phyloP scores from a whole-genome alignment of 2,797 vertebrate species.

The Triplophysa bombifrons region DNA sequence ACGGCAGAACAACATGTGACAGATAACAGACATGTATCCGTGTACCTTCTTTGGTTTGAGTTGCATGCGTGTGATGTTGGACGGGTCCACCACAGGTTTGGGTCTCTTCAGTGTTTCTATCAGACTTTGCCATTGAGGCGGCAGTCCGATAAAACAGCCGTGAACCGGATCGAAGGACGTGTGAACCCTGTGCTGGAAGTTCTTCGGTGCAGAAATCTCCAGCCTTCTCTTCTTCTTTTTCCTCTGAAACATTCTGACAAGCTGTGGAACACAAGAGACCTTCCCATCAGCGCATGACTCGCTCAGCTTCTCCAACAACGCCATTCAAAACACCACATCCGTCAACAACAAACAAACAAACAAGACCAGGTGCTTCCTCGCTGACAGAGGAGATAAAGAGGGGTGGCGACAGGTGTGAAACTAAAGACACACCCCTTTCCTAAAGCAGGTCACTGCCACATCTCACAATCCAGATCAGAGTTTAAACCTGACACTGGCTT shows the following conservation, averaged over 20 bases:
- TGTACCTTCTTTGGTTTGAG: slow-evolving; percentile 86
- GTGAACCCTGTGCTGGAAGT: slow-evolving; percentile 92
- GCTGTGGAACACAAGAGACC: slow-evolving; percentile 58
- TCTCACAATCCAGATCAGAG: background rate
- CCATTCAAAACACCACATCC: slow-evolving; percentile 32
- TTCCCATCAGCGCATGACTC: background rate
- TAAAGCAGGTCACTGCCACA: background rate
- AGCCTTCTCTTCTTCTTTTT: slow-evolving; percentile 87
- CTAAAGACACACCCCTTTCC: background rate
- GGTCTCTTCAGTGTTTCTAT: slow-evolving; percentile 87
- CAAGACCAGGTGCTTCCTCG: background rate
- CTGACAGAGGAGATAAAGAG: background rate
- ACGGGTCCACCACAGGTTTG: slow-evolving; percentile 89
- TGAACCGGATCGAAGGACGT: slow-evolving; percentile 84
- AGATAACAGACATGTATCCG: background rate
- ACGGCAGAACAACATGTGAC: background rate
- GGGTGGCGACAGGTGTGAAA: background rate
- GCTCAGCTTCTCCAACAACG: slow-evolving; percentile 2
- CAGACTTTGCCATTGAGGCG: slow-evolving; percentile 92
- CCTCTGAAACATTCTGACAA: slow-evolving; percentile 80
- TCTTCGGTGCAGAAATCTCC: slow-evolving; percentile 86
- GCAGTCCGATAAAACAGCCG: slow-evolving; percentile 87
- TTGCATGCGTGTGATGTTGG: slow-evolving; percentile 82
- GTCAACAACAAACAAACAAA: background rate
- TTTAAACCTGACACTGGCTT: background rate